These are phyloP conservation scores for Beris morrisii DNA, from an alignment of 2,888 invertebrate genomes.

Conservation along the genomic window DNA sequence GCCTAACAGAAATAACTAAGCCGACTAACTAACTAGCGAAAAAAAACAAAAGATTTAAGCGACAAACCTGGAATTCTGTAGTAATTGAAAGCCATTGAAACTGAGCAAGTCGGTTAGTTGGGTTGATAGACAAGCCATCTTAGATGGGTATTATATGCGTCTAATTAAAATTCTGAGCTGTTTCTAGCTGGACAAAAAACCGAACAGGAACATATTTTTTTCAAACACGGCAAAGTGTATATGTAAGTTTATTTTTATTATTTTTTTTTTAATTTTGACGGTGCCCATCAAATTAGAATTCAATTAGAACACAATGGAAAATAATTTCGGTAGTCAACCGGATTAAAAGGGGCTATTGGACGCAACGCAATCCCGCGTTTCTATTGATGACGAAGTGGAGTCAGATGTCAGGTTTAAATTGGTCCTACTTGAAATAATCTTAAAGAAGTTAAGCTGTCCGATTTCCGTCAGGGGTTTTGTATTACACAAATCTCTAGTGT, in stretches of 20 bases:
- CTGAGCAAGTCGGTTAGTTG: no score
- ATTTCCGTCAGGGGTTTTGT: background rate
- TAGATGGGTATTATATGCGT: background rate
- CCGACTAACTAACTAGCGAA: no score
- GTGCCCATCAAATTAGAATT: constrained; percentile 37
- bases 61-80: no score
- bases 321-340: constrained; percentile 36
- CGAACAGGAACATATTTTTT: no score
- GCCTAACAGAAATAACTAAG: no score
- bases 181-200: background rate
- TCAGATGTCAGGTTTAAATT: constrained; percentile 5
- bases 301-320: constrained; percentile 37
- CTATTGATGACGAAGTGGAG: background rate
- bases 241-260: background rate
- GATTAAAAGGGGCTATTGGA: constrained; percentile 9
- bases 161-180: constrained; percentile 28
- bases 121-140: no score
- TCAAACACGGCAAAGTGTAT: no score
- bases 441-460: no score
- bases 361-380: background rate
- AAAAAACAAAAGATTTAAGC: no score
- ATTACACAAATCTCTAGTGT: background rate
- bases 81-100: no score
- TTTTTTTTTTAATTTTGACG: constrained; percentile 22
- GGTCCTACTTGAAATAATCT: no score